Base-by-base conservation (phyloP, 64 coral and sea anemone species). In the Pocillopora verrucosa region DNA sequence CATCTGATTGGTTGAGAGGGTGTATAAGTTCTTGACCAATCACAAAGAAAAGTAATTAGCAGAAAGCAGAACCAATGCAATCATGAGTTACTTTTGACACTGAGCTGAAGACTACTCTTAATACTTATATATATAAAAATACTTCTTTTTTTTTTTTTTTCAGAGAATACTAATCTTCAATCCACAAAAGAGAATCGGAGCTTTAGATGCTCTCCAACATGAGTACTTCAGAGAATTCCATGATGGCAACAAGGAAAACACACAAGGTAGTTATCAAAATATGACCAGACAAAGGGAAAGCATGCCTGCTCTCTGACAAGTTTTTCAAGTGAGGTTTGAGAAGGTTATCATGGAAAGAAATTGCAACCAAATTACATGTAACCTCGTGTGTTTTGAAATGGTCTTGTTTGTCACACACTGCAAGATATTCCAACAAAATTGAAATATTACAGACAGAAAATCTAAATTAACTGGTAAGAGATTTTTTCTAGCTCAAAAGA, bases 181-280 rank as follows among this genome's bases (percentile, higher is more conserved):
- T 63, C 88, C 91, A 17, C 74, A 88, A 22, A 80, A 56, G 20
- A 90, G 94, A 88, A 77, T 91, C n/a, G 59, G 88, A 38, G 94
- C 94, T 12, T 79, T 68, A 79, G 88, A 65, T 19, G 88, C 91
- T 58, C 80, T 96, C 10, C 88, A 80, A 30, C 88, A 96, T 59
- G 61, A 87, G 59, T 96, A 90, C 45, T 80, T 96, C 69, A 62
- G 82, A 19, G 94, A 96, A 51, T 80, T 96, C 51, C 91, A 88
- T 34, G 94, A 96, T 60, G 87, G 79, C 12, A 36, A 96, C 37
- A 96, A 96, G 61, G 94, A 96, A 74, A 96, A 96, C 76, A 63
- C 86, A 30, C 80, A 78, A 36, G 75, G 69, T 58, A 93, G 86
- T 86, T 88, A n/a, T 72, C 64, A 82, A 25, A 96, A 96, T 77